Evolutionary conservation across 2,888 invertebrate genomes (phyloP), one percentile per base, ranked within the genome.

Genomic region (Dexiosoma caninum): DNA sequence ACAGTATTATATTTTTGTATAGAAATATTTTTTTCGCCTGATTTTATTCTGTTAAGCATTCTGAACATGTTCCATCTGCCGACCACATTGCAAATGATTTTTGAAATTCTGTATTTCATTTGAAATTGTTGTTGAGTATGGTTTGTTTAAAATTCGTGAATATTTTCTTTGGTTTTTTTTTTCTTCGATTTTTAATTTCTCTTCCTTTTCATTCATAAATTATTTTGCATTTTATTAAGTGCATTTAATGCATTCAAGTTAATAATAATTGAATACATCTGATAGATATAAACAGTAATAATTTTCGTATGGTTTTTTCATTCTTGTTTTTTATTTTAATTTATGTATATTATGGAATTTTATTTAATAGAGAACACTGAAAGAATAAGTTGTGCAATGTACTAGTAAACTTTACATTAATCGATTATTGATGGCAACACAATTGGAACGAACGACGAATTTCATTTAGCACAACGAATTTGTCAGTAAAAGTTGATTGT

Each of bases 11-110:
- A 19, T 35, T 37, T 60, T 30, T 62, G 46, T 57, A 23, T 53
- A 60, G 30, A 51, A 35, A 23, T 19, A 40, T 57, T 40, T 32
- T 49, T 44, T 69, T 55, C 14, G 7, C 12, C 14, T 59, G 46
- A 42, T 37, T 75, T 60, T n/a, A 27, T 51, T 44, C 5, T 64
- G 14, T 64, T 42, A n/a, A 21, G 37, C 21, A 42, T 46, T 71
- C 55, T 66, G 66, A 78, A 78, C 72, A 72, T 72, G 51, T 78
- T 66, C 66, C 78, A 78, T 78, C 71, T 78, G 78, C 37, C 46
- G 32, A 71, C 51, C 78, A 78, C 37, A 78, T 72, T 78, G 78
- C 71, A 72, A 72, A 67, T 51, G 78, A 44, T 46, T 44, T 49
- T n/a, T 16, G 14, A 30, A 57, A 10, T 16, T 51, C 23, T 14